These are phyloP conservation scores for Ditylenchus weischeri DNA, from an alignment of 2,888 invertebrate species.

Conservation along the genomic window DNA sequence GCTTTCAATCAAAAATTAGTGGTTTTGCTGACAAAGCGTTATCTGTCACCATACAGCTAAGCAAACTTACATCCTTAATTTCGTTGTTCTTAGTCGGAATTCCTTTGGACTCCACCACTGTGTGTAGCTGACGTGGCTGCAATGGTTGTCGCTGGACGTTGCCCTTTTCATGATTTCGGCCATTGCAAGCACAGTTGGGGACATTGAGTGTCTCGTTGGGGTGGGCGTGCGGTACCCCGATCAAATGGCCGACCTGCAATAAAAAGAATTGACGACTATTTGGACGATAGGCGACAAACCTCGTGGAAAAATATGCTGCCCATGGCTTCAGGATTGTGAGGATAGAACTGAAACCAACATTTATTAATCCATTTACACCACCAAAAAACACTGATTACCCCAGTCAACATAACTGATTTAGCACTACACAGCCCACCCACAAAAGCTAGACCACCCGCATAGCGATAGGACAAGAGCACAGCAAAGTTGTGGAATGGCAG, in stretches of 20 bases:
- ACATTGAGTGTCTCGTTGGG: slow-evolving; percentile 33
- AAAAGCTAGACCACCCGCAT: slow-evolving; percentile 55
- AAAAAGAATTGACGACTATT: slow-evolving; percentile 4
- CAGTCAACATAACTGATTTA: slow-evolving; percentile 43
- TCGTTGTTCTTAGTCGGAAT: slow-evolving; percentile 7
- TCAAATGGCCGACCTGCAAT: slow-evolving; percentile 28
- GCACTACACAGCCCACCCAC: slow-evolving; percentile 53
- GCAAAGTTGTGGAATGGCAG: slow-evolving; percentile 55
- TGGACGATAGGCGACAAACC: slow-evolving; percentile 28
- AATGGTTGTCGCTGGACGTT: background rate
- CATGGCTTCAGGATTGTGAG: slow-evolving; percentile 56
- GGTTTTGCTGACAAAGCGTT: too few relatives aligned
- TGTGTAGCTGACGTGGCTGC: slow-evolving; percentile 8
- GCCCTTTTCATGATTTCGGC: background rate
- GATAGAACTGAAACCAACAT: slow-evolving; percentile 50
- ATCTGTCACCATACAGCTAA: too few relatives aligned
- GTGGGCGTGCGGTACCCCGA: slow-evolving; percentile 49
- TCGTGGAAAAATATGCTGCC: slow-evolving; percentile 58
- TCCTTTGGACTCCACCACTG: slow-evolving; percentile 10
- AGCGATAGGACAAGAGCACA: slow-evolving; percentile 48
- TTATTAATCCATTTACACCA: background rate
- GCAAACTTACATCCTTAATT: background rate
- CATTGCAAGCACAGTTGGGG: slow-evolving; percentile 35
- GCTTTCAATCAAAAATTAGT: too few relatives aligned
- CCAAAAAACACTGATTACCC: slow-evolving; percentile 18